A percentile compares a stretch with the other conserved stretches of the same genome.
Evolutionary conservation across 1,140 invertebrate genomes (phyloP).

Genomic region (Drosophila arizonae): DNA sequence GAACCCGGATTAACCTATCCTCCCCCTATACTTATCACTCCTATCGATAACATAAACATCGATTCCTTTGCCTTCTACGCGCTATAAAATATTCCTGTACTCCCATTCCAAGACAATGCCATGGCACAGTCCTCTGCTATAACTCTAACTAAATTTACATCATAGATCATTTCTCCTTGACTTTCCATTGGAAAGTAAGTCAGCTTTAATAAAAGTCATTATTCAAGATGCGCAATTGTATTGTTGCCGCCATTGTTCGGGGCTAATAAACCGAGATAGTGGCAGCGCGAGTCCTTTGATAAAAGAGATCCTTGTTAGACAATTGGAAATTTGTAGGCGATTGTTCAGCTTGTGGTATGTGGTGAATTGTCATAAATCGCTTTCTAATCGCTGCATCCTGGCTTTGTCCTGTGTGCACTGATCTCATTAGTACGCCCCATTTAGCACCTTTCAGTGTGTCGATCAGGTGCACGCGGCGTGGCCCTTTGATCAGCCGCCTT

Average conservation of each 20-base stretch:
- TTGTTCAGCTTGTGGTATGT: slow-evolving; percentile 20
- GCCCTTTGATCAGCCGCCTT: slow-evolving; percentile 44
- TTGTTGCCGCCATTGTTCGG: slow-evolving; percentile 21
- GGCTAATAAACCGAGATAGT: no score
- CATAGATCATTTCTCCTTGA: neutral
- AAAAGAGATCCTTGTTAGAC: slow-evolving; percentile 41
- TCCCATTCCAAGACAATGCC: no score
- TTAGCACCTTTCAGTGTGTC: slow-evolving; percentile 73
- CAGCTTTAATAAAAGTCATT: slow-evolving; percentile 51
- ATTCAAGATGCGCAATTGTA: slow-evolving; percentile 37
- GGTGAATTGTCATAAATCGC: slow-evolving; percentile 34
- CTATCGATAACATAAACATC: no score
- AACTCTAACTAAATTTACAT: no score
- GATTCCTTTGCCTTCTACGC: no score
- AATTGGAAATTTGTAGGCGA: slow-evolving; percentile 9
- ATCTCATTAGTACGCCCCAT: slow-evolving; percentile 82
- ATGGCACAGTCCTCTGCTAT: no score
- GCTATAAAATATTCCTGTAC: no score
- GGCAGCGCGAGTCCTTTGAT: slow-evolving; percentile 11
- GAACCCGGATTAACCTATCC: no score
- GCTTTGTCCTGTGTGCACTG: slow-evolving; percentile 42
- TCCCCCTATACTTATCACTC: no score
- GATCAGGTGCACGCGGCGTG: slow-evolving; percentile 55
- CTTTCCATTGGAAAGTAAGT: slow-evolving; percentile 20
- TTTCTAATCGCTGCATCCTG: slow-evolving; percentile 41